Base-by-base conservation (phyloP, 2,797 vertebrate species). In the Taenioides sp. region DNA sequence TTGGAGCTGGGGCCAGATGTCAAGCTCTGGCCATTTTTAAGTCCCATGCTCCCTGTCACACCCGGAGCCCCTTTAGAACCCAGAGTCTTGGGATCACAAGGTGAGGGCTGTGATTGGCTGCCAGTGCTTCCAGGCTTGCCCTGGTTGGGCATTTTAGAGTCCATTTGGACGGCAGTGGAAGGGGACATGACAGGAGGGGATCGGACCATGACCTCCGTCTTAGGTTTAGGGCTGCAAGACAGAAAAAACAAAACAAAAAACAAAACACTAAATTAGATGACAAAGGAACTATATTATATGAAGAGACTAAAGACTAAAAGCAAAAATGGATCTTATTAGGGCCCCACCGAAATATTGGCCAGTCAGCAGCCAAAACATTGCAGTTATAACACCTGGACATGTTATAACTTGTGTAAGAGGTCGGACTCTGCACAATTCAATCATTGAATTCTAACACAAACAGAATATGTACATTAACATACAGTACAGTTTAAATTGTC, bases 171-270 rank as follows among this genome's bases (percentile, higher is more conserved):
- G 82, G 97, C 97, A 91, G 96, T 97, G 92, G 97, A 98, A 55
- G 98, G 98, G 93, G 97, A 99, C 97, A 98, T 98, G 93, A 98
- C 97, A 90, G 98, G 95, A 94, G 98, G 97, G 89, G 98, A 98
- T 87, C 97, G 97, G 91, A 98, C 97, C 97, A 98, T 99, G 95
- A 96, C 96, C 96, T 99, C 98, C 95, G 97, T 96, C 94, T 99
- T 99, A 90, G 97, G 97, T 96, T 98, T 99, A 91, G 97, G 98
- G 95, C 97, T 99, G 93, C 71, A 62, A 72, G 70, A 83, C 17
- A 77, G 3, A 75, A 77, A 12, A 57, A 50, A 60, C 66, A 25
- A 0, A 28, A 25, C 66, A 25, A 0, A 28, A 59, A 5, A n/a
- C n/a, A n/a, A 28, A 14, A 47, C 14, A 47, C 14, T 16, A 59